Evolutionary conservation across 1,140 invertebrate species (phyloP), one percentile per base, ranked within the genome.

Genomic region (Physella acuta): DNA sequence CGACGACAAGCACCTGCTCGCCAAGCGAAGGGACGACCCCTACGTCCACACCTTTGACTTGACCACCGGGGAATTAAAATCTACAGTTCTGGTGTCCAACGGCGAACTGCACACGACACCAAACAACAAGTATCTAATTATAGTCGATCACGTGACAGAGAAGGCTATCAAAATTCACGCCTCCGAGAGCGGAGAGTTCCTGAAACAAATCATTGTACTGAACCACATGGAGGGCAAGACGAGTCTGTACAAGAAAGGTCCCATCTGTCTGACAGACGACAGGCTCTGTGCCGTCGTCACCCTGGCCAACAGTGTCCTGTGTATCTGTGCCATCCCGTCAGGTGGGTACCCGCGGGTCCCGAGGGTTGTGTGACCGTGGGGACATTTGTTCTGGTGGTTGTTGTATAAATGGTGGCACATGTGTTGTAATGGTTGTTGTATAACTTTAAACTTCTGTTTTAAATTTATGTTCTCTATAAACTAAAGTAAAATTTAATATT

Each of bases 111-210:
- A 82, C 61, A 64, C 79, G n/a, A 79, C 83, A 11, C 81, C 81
- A n/a, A 61, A 78, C 69, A 78, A 78, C 20, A 70, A 72, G 68
- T 71, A 78, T 30, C 75, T 81, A 44, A 73, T 82, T 8, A 78
- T 84, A 31, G 75, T 84, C 16, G 83, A 84, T 62, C 78, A 82
- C 70, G 73, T 78, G n/a, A 81, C 79, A 3, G 76, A 81, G 74
- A 83, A 79, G 61, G 70, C 78, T 1, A 71, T 84, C 33, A 84
- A 84, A 68, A 70, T 85, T 34, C 83, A 85, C 70, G 76, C 78
- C 20, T 68, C 76, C 4, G 71, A 73, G 3, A 79, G 73, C 1
- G 83, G 83, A 1, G 69, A 68, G 2, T 85, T 78, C 66, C 31
- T 80, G 17, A 80, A 80, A 1, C 83, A 85, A 60, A 70, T 85